phyloP scores from a whole-genome alignment of 2,797 vertebrate species.

The Sarcoramphus papa region DNA sequence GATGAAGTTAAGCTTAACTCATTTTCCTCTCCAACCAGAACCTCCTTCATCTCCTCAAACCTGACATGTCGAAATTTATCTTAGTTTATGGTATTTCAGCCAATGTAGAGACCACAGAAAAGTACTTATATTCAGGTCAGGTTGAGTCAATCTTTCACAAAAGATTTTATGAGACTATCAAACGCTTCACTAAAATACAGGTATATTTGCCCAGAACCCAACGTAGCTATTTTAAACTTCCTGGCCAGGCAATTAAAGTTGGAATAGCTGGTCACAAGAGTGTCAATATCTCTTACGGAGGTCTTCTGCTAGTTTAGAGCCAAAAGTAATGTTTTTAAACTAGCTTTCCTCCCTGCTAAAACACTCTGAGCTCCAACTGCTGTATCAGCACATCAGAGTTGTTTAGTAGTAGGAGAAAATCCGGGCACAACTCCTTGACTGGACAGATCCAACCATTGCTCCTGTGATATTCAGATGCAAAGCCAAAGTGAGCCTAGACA shows the following conservation, averaged over 20 bases:
- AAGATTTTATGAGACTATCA: constrained; percentile 25
- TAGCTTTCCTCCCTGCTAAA: background rate
- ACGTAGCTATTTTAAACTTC: background rate
- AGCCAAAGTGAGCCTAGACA: background rate
- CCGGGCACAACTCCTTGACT: background rate
- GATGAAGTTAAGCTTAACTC: background rate
- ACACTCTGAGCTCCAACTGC: background rate
- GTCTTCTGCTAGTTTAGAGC: background rate
- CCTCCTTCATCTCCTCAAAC: background rate
- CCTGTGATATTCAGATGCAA: background rate
- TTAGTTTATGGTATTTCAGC: background rate
- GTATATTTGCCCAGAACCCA: background rate
- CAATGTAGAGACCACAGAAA: background rate
- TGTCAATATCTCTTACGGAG: background rate
- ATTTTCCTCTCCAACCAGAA: background rate
- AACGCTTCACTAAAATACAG: background rate
- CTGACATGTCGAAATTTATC: background rate
- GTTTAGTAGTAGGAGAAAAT: background rate
- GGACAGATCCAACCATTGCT: background rate
- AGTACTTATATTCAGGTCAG: background rate
- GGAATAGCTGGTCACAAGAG: background rate
- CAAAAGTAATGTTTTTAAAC: background rate
- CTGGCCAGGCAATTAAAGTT: background rate
- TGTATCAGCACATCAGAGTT: background rate
- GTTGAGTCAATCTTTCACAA: background rate